Evolutionary conservation across 2,888 invertebrate species (phyloP), one percentile per base, ranked within the genome.

Genomic region (Hypercompe scribonia): DNA sequence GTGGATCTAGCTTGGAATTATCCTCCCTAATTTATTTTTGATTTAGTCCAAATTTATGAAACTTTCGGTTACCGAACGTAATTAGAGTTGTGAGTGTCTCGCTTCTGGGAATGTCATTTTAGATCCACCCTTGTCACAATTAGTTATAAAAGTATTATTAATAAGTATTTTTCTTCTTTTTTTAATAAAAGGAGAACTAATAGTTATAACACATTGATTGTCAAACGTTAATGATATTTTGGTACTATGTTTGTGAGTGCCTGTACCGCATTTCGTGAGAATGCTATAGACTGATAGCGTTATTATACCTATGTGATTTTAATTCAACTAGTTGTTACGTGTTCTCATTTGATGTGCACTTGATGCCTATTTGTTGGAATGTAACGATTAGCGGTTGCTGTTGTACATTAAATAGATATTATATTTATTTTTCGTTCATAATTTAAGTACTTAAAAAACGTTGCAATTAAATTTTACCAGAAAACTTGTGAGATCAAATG

Each of bases 201-300:
- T 74, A 33, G 33, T 36, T 66, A 3, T 31, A 36, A 21, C 36
- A 31, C 31, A 18, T 31, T 31, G 61, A 15, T 61, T 15, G 15
- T 61, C 7, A 18, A 31, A 61, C 58, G 13, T 31, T 61, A 31
- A 61, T 34, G 50, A 54, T 68, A n/a, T 50, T 33, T 15, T 33
- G 3, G 39, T 31, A n/a, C 33, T 71, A 61, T 58, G 33, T 69
- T 46, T 24, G 36, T 66, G n/a, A 31, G 18, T 73, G 72, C 67
- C 39, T 70, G 24, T 46, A n/a, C 70, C 28, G 42, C 34, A 34
- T 36, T 21, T 24, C 71, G 63, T 63, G 70, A 65, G 70, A 66
- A 54, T 68, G 70, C 71, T 76, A 58, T 82, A 74, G 80, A 82
- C 80, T 80, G 80, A 80, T 64, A 80, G 71, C 73, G 54, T 36